These are phyloP conservation scores for Pseudomugil tenellus DNA, from an alignment of 2,797 vertebrate genomes.

Conservation along the genomic window DNA sequence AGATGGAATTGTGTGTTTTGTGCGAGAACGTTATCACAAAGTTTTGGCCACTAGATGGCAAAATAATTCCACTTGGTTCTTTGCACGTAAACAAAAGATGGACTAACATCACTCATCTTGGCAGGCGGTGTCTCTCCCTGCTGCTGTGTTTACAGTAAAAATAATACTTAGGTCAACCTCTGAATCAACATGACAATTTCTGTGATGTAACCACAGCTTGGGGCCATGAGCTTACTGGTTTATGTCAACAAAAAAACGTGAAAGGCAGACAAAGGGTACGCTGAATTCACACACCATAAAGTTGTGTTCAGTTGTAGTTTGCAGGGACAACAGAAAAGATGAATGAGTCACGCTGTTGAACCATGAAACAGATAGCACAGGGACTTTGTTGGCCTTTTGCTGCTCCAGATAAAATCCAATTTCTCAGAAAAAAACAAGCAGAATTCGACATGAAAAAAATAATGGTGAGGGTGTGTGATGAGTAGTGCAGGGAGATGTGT, in stretches of 20 bases:
- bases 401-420: neutral
- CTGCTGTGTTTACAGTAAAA: conserved; percentile 61
- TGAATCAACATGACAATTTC: conserved; percentile 39
- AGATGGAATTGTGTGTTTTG: neutral
- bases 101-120: neutral
- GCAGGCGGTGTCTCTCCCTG: conserved; percentile 14
- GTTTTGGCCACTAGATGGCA: conserved; percentile 68
- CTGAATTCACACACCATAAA: conserved; percentile 27
- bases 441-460: neutral
- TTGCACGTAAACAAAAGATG: no score
- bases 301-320: conserved; percentile 42
- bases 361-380: neutral
- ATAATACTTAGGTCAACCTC: conserved; percentile 21
- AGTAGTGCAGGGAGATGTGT: conserved; percentile 13
- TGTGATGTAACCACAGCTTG: conserved; percentile 37
- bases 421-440: neutral
- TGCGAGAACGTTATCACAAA: no score
- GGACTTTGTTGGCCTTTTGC: neutral
- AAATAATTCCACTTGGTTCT: neutral
- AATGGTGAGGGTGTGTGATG: conserved; percentile 11
- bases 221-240: conserved; percentile 31
- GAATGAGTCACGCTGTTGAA: conserved; percentile 49
- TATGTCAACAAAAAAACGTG: conserved; percentile 42
- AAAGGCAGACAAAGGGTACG: conserved; percentile 31
- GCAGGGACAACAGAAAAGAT: conserved; percentile 29